Base-by-base conservation (phyloP, 2,888 invertebrate genomes). In the Lasioglossum leucozonium region DNA sequence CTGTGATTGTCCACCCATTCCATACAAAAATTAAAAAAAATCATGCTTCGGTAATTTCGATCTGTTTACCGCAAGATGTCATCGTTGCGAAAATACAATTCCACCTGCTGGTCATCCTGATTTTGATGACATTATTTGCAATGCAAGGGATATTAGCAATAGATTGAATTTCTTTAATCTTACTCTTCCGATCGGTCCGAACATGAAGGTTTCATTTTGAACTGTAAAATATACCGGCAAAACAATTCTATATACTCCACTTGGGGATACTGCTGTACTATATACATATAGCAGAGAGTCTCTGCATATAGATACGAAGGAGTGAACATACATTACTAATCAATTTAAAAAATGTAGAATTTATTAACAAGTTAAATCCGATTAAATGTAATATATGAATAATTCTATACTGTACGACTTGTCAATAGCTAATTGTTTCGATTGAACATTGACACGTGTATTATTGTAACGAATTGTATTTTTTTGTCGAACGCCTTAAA, bases 31-130 rank as follows among this genome's bases (percentile, higher is more conserved):
- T 34, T 40, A n/a, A 0, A 58, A n/a, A 10, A 65, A 72, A 44
- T 62, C 13, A 72, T 11, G 16, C 11, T 18, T 26, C 42, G 6
- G 6, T 51, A 67, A 67, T 47, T 40, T 30, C 16, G 8, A 75
- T n/a, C 51, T 67, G 18, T 75, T 55, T 69, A n/a, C 55, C 34
- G 79, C 74, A n/a, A 75, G 75, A 69, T 79, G 42, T 79, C 42
- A 58, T 69, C 34, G 22, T 58, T 69, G 58, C 16, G 42, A 79
- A 47, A 79, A 67, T 74, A 18, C 37, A 74, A 13, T 51, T 40
- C 16, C 65, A 40, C 5, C 16, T 72, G 44, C 44, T 71, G 58
- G 51, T 47, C 13, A 65, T 72, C 51, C 40, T 62, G 51, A 62
- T 77, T 65, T 77, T 26, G 44, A n/a, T 62, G 44, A 16, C 22